Evolutionary conservation across 2,797 vertebrate genomes (phyloP).

Genomic region (Furcifer pardalis): DNA sequence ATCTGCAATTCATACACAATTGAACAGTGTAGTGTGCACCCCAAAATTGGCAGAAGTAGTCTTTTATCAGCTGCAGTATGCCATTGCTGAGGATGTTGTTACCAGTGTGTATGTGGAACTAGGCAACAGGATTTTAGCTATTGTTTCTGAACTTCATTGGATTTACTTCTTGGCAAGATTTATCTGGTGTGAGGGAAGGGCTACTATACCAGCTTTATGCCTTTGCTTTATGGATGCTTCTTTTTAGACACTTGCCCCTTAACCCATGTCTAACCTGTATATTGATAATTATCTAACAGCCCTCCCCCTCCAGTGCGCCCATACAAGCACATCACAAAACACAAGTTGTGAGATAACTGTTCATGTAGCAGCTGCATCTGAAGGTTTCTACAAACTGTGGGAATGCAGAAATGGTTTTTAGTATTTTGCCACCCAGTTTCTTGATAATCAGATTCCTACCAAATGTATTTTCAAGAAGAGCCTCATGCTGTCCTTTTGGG

Average conservation of each 20-base stretch:
- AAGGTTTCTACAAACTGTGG: not conserved
- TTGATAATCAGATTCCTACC: not conserved
- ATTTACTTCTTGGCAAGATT: no score
- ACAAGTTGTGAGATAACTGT: not conserved
- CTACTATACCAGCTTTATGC: not conserved
- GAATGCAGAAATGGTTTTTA: not conserved
- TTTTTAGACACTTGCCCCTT: not conserved
- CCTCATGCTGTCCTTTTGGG: not conserved
- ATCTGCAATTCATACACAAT: no score
- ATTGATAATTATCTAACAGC: not conserved
- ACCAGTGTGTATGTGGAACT: no score
- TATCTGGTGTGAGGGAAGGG: no score
- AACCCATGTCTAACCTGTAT: not conserved
- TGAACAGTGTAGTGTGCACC: no score
- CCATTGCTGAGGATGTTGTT: no score
- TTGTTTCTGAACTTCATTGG: no score
- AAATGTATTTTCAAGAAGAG: not conserved
- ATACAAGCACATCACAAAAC: not conserved
- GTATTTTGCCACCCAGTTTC: not conserved
- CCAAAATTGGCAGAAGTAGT: no score
- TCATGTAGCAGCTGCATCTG: not conserved
- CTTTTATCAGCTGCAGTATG: no score
- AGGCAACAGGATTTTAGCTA: no score
- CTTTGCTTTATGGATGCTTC: not conserved
- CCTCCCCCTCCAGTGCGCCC: no score